Evolutionary conservation across 2,888 invertebrate genomes (phyloP), one percentile per base, ranked within the genome.

Genomic region (Artemia sp.): DNA sequence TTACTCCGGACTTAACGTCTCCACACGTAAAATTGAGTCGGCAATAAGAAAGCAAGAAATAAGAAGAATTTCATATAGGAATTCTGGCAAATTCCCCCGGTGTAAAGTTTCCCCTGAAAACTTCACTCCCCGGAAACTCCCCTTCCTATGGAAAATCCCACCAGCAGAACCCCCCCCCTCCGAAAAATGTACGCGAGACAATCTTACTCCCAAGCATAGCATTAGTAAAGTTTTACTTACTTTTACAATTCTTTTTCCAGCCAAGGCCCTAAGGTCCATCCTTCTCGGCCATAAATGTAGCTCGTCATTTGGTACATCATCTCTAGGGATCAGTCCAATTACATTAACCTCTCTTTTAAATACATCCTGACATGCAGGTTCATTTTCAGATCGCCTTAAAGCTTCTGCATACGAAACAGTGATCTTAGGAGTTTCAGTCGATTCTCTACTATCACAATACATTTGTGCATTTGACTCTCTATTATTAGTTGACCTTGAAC

Each of bases 341-440:
- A 58, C 64, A 58, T 19, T 58, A n/a, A 19, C 14, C 1, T 58
- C 64, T 58, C 10, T 58, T 24, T 58, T 58, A 19, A 58, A 8
- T 24, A 10, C 24, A 19, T 19, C 24, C 64, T 58, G 64, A 58
- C 9, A n/a, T n/a, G n/a, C 10, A 8, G 64, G 8, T 19, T 8
- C 14, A 19, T 58, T n/a, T 24, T 19, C 64, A 9, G 64, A 1
- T 19, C 12, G n/a, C 24, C 24, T 58, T 11, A 58, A 24, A 24
- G 64, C 64, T 19, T 58, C 64, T 8, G 64, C 64, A 24, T 58
- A 58, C n/a, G 64, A 58, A 58, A 58, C 11, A 10, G 64, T 19
- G 24, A 58, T 10, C 10, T n/a, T 19, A 2, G 64, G 64, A 24
- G 64, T 8, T 10, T 58, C 11, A 19, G 14, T 24, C 64, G 3